Evolutionary conservation across 2,888 invertebrate genomes (phyloP), one percentile per base, ranked within the genome.

Genomic region (Epinotia nisella): DNA sequence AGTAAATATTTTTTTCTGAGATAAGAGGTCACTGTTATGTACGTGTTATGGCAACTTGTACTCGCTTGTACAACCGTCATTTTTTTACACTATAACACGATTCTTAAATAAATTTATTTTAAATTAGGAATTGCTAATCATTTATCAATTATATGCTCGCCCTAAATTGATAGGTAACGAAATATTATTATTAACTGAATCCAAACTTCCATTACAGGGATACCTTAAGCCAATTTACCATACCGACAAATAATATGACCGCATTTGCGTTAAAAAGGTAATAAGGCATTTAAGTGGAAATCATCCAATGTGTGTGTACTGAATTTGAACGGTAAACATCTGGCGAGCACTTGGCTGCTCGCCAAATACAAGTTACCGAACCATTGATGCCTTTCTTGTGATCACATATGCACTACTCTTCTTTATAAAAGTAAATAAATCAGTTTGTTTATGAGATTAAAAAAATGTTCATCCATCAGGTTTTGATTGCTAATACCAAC

Each of bases 301-400:
- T 66, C 77, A 70, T 67, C 74, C 64, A 71, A 70, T 72, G 73
- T 71, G 67, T 74, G 73, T 71, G 67, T 64, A 74, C 53, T 71
- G 76, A 75, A 77, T 79, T 76, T 76, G 71, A 62, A 68, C 75
- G 21, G 64, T 66, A 75, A 76, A 74, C 81, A 81, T 80, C 81
- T 81, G 80, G 78, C 61, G 72, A 62, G 39, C 58, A 58, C 62
- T 76, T 81, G 81, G 82, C 76, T 59, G 9, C 4, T n/a, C 56
- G 82, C 82, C 82, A 77, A 77, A 65, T 55, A 58, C 66, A 77
- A 78, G 77, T 79, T 76, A 7, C 76, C 69, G 75, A 80, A 78
- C 79, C 78, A 77, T 75, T 71, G 75, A 78, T 76, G 77, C 75
- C 71, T 62, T 68, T 68, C 39, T 60, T 51, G 41, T 60, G 51